Base-by-base conservation (phyloP, 2,797 vertebrate genomes). In the Leptatherina wallacei region DNA sequence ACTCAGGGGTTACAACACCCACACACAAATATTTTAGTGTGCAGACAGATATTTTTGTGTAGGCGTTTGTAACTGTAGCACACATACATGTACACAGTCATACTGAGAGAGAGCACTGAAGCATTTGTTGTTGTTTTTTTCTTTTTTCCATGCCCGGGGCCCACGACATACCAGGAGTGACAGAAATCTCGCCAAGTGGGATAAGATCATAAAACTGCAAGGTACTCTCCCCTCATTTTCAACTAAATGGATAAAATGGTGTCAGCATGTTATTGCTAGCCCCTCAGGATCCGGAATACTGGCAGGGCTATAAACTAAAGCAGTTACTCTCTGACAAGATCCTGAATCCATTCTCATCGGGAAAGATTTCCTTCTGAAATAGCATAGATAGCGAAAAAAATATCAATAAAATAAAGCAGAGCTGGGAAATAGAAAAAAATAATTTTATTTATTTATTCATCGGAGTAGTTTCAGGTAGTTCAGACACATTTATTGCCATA, bases 191-290 rank as follows among this genome's bases (percentile, higher is more conserved):
- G 84, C 92, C 94, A 93, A 94, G 92, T 87, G 84, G 87, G 91
- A 93, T 91, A 92, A 88, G 90, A 92, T 92, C 89, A 88, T 94
- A 92, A 94, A 95, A 93, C 88, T 90, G 85, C 81, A 80, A 91
- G 89, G 89, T 88, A 88, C 88, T 92, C 88, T 92, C 88, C 92
- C 90, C 90, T 93, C 89, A 92, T 93, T 92, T 92, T 93, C 88
- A 86, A 86, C 88, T 94, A 93, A 93, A 93, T 89, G 88, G 87
- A 93, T 88, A 92, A 91, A 94, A 93, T 88, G 89, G 89, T 93
- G 91, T 94, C 91, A 91, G 92, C 87, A 81, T 91, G 90, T 91
- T 92, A 92, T 88, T 87, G 85, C 65, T 73, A 91, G 85, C 85
- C 90, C 91, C 89, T 82, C 65, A 83, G 87, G 90, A 93, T 76